These are phyloP conservation scores for Neodiprion lecontei DNA, from an alignment of 1,140 invertebrate genomes.

Conservation along the genomic window DNA sequence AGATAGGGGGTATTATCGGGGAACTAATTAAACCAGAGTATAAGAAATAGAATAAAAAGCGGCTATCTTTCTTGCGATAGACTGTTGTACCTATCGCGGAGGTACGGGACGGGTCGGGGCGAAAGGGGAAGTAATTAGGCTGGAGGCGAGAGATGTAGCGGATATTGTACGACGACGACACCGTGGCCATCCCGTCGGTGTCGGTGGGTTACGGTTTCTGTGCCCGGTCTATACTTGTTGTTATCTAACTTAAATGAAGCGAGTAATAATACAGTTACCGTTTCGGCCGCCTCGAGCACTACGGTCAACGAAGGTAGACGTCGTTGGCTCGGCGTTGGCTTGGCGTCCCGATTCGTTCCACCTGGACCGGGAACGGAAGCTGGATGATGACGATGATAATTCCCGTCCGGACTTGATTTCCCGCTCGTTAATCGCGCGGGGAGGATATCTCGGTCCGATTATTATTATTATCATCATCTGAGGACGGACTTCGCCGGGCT, in stretches of 20 bases:
- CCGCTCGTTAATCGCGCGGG: not conserved
- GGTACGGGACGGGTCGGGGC: constrained; percentile 10
- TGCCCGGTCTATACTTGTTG: constrained; percentile 32
- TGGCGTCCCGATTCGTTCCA: not conserved
- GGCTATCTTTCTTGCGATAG: constrained; percentile 45
- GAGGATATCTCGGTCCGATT: not conserved
- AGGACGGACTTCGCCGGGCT: too few species aligned
- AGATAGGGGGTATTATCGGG: constrained; percentile 54
- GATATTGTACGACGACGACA: constrained; percentile 47
- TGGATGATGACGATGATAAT: not conserved
- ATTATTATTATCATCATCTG: not conserved
- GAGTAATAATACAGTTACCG: constrained; percentile 57
- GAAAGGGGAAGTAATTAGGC: constrained; percentile 54
- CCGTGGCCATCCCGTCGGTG: constrained; percentile 32
- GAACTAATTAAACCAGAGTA: constrained; percentile 58
- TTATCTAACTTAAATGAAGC: constrained; percentile 62
- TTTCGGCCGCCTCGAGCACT: constrained; percentile 37
- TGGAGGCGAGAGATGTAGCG: constrained; percentile 54
- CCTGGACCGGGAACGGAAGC: not conserved
- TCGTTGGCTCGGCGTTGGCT: not conserved
- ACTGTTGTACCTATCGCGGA: constrained; percentile 21
- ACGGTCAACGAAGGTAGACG: not conserved
- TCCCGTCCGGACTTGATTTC: not conserved
- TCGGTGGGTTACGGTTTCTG: constrained; percentile 22
- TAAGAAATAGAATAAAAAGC: constrained; percentile 55